Percentiles rank a stretch among this genome's conserved stretches.
Evolutionary conservation across 2,888 invertebrate genomes (phyloP).

Genomic region (Chaetoderma sp.): DNA sequence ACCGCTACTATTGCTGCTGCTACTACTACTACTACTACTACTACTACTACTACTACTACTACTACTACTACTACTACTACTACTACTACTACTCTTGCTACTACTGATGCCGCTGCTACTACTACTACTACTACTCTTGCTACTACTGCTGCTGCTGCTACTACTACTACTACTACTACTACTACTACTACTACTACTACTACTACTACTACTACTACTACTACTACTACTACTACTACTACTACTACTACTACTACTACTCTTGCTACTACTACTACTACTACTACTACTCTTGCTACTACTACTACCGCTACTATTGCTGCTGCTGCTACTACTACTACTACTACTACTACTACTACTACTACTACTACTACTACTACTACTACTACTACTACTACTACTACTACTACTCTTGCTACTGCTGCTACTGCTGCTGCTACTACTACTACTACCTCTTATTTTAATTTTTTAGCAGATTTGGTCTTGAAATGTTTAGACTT

Average conservation of each 20-base stretch:
- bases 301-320: neutral
- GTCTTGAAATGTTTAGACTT: too few species aligned
- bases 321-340: neutral
- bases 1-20: too few species aligned
- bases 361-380: neutral
- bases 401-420: neutral
- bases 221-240: conserved; percentile 6
- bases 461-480: too few species aligned
- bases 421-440: neutral
- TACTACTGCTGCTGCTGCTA: neutral
- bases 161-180: conserved; percentile 6
- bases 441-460: neutral
- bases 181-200: conserved; percentile 4
- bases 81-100: neutral
- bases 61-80: neutral
- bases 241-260: conserved; percentile 1
- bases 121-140: conserved; percentile 6
- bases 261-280: conserved; percentile 10
- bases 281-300: neutral
- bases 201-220: conserved; percentile 8
- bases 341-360: neutral
- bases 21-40: too few species aligned
- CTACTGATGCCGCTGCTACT: too few species aligned
- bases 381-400: neutral
- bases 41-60: too few species aligned